Base-by-base conservation (phyloP, 2,113 vertebrate species). In the Carassius gibelio region DNA sequence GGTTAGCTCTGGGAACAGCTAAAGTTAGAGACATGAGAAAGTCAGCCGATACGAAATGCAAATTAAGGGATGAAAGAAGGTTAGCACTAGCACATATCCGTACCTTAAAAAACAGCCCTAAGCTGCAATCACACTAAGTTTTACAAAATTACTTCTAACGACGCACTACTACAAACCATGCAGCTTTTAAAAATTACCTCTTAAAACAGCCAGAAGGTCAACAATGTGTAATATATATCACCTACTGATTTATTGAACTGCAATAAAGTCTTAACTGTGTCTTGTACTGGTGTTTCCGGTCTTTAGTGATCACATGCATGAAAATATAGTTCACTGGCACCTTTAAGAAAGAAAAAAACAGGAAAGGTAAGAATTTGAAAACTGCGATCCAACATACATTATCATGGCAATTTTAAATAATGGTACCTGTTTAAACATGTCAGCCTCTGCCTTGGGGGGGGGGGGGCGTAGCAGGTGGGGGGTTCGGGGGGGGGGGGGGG, bases 1-100 rank as follows among this genome's bases (percentile, higher is more conserved):
- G 77, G 75, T 84, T 42, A 81, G 75, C 45, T 80, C 9, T 48
- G 68, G 68, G 64, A 75, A 76, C 45, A 42, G 75, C 45, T 76
- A 64, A 75, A 66, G 38, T 85, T 59, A 61, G 17, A 64, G 48
- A 55, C 50, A 75, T 59, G 85, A 61, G 66, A 79, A 34, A 26
- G 77, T 59, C 55, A 11, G 69, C 57, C 34, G 10, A n/a, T 48
- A 64, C 9, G 42, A 26, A 30, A 57, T 74, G 55, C 26, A 78
- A 79, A 23, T 15, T 30, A 3, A 55, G 61, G 62, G 50, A 69
- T 57, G 48, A 11, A 26, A 26, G 9, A 79, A 71, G 57, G n/a
- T 75, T 75, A 75, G n/a, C 21, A 75, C 23, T 30, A 30, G 5
- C 38, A 38, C 36, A 38, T 50, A 75, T 52, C 1, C 1, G 50